Evolutionary conservation across 1,140 invertebrate genomes (phyloP).

Genomic region (Mylabris phalerata): DNA sequence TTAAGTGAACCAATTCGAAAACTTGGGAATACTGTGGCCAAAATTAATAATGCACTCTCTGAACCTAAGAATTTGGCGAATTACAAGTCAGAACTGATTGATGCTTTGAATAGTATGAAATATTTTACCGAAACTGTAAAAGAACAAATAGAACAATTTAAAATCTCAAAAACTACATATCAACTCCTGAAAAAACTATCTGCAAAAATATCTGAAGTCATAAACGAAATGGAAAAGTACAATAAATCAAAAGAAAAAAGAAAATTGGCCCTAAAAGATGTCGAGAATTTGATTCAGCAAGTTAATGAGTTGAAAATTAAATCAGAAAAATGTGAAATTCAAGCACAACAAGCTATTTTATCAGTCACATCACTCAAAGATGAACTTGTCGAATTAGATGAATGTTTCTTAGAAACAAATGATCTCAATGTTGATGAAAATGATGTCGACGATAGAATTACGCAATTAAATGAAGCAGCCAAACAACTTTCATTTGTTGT

Average conservation of each 20-base stretch:
- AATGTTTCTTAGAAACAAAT: background rate
- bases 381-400: background rate
- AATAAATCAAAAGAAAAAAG: conserved; percentile 2
- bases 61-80: no score
- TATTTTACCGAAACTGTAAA: background rate
- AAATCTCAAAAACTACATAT: background rate
- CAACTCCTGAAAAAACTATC: conserved; percentile 2
- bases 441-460: background rate
- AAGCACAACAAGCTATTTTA: conserved; percentile 6
- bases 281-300: conserved; percentile 1
- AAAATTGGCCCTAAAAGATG: background rate
- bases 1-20: no score
- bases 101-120: background rate
- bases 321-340: conserved; percentile 2
- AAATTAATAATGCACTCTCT: no score
- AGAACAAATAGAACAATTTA: background rate
- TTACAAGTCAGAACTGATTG: no score
- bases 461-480: conserved; percentile 2
- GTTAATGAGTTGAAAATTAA: conserved; percentile 1
- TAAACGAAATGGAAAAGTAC: conserved; percentile 1
- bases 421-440: background rate
- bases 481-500: conserved; percentile 1
- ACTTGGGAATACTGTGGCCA: no score
- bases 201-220: conserved; percentile 1
- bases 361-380: background rate